phyloP scores from a whole-genome alignment of 2,113 vertebrate species.

The Craseonycteris thonglongyai region DNA sequence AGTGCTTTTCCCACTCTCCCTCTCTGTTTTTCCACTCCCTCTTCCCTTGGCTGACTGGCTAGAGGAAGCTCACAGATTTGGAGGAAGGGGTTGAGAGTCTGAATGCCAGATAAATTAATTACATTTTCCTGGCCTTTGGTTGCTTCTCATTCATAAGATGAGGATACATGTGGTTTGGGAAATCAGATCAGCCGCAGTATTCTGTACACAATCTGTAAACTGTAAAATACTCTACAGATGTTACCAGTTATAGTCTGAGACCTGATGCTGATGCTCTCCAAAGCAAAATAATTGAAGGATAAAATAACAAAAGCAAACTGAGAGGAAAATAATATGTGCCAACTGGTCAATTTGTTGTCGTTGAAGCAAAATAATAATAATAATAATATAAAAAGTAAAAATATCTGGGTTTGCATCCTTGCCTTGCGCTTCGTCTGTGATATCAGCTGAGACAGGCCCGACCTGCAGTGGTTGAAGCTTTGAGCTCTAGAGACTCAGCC shows the following conservation, averaged over 20 bases:
- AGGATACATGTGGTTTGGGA: background rate
- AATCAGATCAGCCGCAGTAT: background rate
- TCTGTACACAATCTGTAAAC: background rate
- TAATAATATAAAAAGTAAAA: background rate
- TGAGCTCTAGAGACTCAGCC: background rate
- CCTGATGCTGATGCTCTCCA: background rate
- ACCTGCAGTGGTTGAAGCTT: accelerated
- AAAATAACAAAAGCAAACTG: background rate
- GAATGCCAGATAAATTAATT: background rate
- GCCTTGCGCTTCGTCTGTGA: background rate
- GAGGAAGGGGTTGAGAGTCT: background rate
- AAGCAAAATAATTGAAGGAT: constrained; percentile 31
- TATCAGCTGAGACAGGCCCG: accelerated
- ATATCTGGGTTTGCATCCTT: no score
- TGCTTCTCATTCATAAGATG: background rate
- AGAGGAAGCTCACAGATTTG: background rate
- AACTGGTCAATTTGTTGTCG: background rate
- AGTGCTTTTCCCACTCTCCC: background rate
- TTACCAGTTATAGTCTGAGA: background rate
- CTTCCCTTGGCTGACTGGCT: background rate
- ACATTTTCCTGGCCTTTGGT: background rate
- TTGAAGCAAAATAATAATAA: background rate
- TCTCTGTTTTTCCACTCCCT: background rate
- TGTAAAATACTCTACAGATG: background rate
- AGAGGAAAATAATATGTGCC: background rate